Evolutionary conservation across 2,797 vertebrate species (phyloP).

Genomic region (Bovichtus variegatus): DNA sequence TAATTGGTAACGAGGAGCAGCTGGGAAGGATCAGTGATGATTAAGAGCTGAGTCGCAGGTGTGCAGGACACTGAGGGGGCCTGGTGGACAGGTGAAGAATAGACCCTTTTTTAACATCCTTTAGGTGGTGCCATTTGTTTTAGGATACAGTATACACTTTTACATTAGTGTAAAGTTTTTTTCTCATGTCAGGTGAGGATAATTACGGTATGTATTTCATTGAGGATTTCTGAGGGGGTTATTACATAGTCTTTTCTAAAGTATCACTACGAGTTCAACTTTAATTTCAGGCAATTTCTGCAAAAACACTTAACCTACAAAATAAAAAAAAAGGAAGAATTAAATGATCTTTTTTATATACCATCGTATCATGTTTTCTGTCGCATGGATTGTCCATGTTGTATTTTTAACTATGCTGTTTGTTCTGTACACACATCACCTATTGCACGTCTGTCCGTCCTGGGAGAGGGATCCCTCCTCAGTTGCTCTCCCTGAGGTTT

Average conservation of each 20-base stretch:
- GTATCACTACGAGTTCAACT: neutral
- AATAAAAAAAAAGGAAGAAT: neutral
- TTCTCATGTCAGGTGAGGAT: neutral
- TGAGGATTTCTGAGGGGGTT: neutral
- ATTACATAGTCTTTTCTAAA: neutral
- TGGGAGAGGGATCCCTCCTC: too few relatives aligned
- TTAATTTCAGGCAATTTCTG: neutral
- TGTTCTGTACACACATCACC: too few relatives aligned
- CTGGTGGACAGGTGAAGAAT: neutral
- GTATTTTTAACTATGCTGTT: too few relatives aligned
- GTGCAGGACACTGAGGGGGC: neutral
- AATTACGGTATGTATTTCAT: neutral
- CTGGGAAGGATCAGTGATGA: neutral
- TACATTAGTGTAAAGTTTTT: neutral
- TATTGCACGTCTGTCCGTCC: too few relatives aligned
- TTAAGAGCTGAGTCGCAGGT: neutral
- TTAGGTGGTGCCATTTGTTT: neutral
- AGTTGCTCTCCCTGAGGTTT: too few relatives aligned
- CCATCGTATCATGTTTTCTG: too few relatives aligned
- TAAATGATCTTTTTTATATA: too few relatives aligned
- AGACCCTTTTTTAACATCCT: too few relatives aligned
- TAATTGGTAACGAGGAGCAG: neutral
- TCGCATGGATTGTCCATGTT: too few relatives aligned
- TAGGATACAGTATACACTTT: neutral
- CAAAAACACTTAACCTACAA: neutral